Evolutionary conservation across 1,140 invertebrate species (phyloP).

Genomic region (Lethrus apterus): DNA sequence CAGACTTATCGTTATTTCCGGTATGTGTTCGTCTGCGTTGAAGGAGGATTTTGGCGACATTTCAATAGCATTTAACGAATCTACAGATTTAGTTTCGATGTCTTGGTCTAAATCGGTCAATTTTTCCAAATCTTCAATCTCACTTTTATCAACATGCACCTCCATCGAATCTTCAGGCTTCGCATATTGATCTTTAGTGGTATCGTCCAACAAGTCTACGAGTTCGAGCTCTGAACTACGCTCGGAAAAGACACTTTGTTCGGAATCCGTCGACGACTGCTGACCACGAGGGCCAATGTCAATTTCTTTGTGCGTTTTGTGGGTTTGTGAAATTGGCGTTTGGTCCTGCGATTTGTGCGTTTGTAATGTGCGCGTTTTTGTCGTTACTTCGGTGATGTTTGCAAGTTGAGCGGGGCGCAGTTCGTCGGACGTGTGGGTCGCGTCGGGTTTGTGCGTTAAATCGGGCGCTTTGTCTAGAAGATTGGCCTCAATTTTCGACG

Average conservation of each 20-base stretch:
- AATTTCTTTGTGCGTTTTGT: conserved; percentile 15
- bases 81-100: conserved; percentile 31
- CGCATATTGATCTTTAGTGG: conserved; percentile 33
- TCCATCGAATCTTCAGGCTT: conserved; percentile 43
- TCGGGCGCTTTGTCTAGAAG: background rate
- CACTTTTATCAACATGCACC: conserved; percentile 47
- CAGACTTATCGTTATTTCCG: conserved; percentile 37
- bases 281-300: conserved; percentile 15
- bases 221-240: conserved; percentile 16
- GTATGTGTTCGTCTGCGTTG: conserved; percentile 30
- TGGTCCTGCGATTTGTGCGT: conserved; percentile 26
- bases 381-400: background rate
- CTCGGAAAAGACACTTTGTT: conserved; percentile 27
- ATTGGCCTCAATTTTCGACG: background rate
- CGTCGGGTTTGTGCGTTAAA: conserved; percentile 13
- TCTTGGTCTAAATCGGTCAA: conserved; percentile 38
- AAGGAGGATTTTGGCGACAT: conserved; percentile 21
- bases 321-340: background rate
- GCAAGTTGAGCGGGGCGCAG: too few species aligned
- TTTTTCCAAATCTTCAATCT: conserved; percentile 45
- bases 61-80: conserved; percentile 24
- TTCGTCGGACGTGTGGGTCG: background rate
- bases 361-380: conserved; percentile 2
- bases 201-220: conserved; percentile 25
- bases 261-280: conserved; percentile 25